Percentiles rank a stretch among this genome's conserved stretches.
These are phyloP conservation scores for Eristalinus sepulchralis DNA, from an alignment of 2,888 invertebrate genomes.

Conservation along the genomic window DNA sequence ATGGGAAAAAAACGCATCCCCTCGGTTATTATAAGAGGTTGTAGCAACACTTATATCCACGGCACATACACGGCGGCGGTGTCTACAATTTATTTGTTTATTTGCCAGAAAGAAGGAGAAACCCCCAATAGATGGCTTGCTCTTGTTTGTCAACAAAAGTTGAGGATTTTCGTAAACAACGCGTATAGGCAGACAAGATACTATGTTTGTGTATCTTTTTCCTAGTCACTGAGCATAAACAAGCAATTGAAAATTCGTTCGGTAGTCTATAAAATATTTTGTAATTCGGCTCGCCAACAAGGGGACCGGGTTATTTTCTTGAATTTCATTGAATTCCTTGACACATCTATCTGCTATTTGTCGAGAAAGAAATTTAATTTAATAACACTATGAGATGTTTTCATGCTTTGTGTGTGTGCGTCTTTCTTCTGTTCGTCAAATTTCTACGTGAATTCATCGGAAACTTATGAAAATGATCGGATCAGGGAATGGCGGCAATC, in stretches of 20 bases:
- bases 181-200: neutral
- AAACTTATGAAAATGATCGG: neutral
- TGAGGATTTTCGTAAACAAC: conserved; percentile 25
- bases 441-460: neutral
- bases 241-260: conserved; percentile 8
- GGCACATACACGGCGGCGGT: neutral
- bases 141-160: conserved; percentile 26
- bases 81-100: conserved; percentile 17
- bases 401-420: neutral
- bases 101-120: neutral
- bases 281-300: neutral
- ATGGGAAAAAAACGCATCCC: neutral
- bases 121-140: neutral
- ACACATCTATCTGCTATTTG: neutral
- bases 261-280: conserved; percentile 6
- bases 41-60: neutral
- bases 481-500: neutral
- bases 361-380: neutral
- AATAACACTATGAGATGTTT: neutral
- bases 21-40: neutral
- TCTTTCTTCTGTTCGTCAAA: neutral
- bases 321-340: neutral
- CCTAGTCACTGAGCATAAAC: conserved; percentile 12
- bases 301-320: neutral
- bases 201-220: conserved; percentile 1